These are phyloP conservation scores for Condylostylus longicornis DNA, from an alignment of 1,140 invertebrate species.

Conservation along the genomic window DNA sequence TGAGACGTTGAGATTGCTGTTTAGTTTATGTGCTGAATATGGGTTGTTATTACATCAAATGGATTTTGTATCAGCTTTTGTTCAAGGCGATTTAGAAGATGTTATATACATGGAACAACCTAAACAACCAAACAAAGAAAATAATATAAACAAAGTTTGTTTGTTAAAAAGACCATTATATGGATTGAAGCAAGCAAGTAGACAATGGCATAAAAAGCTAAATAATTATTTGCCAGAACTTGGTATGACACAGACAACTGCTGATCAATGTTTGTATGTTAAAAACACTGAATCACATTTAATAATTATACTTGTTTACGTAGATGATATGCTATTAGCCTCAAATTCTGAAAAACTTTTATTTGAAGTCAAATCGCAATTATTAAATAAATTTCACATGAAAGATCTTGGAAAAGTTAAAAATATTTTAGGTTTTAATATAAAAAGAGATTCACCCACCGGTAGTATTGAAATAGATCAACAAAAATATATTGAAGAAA, in stretches of 20 bases:
- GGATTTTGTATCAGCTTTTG: conserved; percentile 25
- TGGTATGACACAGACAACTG: conserved; percentile 5
- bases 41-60: conserved; percentile 19
- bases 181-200: conserved; percentile 31
- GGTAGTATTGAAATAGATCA: no score
- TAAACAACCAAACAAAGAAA: conserved; percentile 20
- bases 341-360: no score
- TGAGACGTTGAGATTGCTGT: conserved; percentile 15
- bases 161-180: conserved; percentile 29
- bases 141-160: conserved; percentile 11
- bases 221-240: conserved; percentile 7
- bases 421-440: no score
- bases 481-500: no score
- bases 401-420: no score
- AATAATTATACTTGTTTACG: no score
- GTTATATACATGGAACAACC: conserved; percentile 29
- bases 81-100: conserved; percentile 27
- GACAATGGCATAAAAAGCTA: conserved; percentile 26
- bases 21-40: conserved; percentile 12
- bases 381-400: no score
- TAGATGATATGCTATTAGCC: no score
- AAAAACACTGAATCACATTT: no score
- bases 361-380: no score
- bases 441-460: no score
- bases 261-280: conserved; percentile 14